Conservation (phyloP, 2,888 invertebrate genomes). For the Machimus atricapillus region DNA sequence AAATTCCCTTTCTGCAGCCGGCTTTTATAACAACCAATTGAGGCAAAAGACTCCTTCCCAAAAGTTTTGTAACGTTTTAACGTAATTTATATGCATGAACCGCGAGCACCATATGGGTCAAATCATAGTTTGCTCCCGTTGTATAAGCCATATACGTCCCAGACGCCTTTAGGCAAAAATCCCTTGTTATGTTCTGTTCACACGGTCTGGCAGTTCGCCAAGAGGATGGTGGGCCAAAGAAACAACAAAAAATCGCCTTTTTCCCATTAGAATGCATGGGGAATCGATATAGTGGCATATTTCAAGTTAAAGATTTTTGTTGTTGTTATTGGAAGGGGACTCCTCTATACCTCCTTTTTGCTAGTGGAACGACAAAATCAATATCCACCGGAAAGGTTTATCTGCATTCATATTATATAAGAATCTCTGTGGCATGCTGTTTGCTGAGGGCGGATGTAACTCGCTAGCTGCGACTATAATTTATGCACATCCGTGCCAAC, state of each 20-base stretch:
- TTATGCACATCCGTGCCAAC: slow-evolving; percentile 12
- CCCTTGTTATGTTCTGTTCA: not conserved
- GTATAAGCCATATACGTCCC: not conserved
- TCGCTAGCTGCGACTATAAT: not conserved
- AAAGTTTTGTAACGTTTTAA: not conserved
- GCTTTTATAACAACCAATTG: not conserved
- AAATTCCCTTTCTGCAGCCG: not conserved
- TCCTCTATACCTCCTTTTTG: not conserved
- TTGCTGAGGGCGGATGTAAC: slow-evolving; percentile 7
- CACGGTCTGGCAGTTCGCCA: not conserved
- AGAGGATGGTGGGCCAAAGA: not conserved
- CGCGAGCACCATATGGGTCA: not conserved
- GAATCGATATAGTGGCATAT: not conserved
- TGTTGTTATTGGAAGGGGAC: not conserved
- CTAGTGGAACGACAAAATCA: not conserved
- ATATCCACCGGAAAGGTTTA: slow-evolving; percentile 7
- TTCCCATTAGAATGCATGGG: not conserved
- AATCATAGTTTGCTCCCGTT: not conserved
- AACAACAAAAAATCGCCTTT: not conserved
- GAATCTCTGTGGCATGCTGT: not conserved
- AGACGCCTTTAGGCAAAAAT: not conserved
- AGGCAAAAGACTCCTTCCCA: not conserved
- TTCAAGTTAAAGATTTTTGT: not conserved
- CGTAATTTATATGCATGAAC: slow-evolving; percentile 23
- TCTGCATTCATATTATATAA: slow-evolving; percentile 30